Evolutionary conservation across 1,140 invertebrate species (phyloP), one percentile per base, ranked within the genome.

Genomic region (Saccostrea cuccullata): DNA sequence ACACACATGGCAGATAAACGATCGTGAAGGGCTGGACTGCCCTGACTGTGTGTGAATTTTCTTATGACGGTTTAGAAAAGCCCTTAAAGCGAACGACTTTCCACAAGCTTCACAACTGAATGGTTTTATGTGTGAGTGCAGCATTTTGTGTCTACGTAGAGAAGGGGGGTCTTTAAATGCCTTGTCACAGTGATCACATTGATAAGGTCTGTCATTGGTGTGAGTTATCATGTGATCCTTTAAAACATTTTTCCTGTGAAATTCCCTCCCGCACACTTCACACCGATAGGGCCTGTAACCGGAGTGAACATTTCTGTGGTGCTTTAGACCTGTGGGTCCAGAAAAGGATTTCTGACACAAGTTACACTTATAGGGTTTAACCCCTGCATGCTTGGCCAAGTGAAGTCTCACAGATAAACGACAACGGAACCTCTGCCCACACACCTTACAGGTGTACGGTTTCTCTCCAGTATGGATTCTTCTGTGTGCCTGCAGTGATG

Each of bases 401-500:
- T 92, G 91, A 12, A 40, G 20, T 73, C 88, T 89, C 13, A 92
- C 86, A 26, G 73, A 36, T 36, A 55, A 40, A 2, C 67, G 82
- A 30, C 87, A 82, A 1, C 56, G 77, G 87, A 92, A 92, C 15
- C 85, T 47, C 30, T 89, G 87, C 23, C 86, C 88, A 70, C 91
- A 91, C n/a, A 86, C 26, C 12, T 84, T 82, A 87, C 91, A 92
- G 2, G 98, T 98, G 95, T 98, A 99, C 0, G 98, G 98, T 94
- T 99, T 99, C 26, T 30, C 30, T 2, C 36, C 55, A 15, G 55
- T 92, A 55, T 91, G 93, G 13, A 90, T 90, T 58, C 92, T 85
- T 64, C 85, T 87, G 56, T 92, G 91, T 13, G 23, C 36, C 82
- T 89, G 86, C 12, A 92, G 89, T 20, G 56, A 23, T n/a, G 60